These are phyloP conservation scores for Sinelater perroti DNA, from an alignment of 2,888 invertebrate species.

Conservation along the genomic window DNA sequence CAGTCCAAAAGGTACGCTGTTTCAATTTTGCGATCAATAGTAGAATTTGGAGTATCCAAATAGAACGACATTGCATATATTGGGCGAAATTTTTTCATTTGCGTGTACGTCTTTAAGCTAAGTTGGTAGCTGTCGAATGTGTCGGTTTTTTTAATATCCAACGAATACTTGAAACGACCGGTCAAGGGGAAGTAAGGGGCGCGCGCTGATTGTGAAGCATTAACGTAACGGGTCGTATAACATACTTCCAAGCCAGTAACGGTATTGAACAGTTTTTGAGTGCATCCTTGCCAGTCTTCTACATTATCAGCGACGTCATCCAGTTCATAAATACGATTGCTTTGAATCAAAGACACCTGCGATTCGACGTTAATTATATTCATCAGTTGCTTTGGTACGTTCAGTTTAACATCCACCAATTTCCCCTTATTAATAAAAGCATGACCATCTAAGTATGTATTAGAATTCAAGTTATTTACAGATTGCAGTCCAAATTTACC, in stretches of 20 bases:
- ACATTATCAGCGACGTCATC: constrained; percentile 36
- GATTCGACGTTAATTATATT: constrained; percentile 44
- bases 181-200: constrained; percentile 45
- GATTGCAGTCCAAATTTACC: constrained; percentile 41
- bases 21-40: constrained; percentile 40
- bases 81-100: constrained; percentile 29
- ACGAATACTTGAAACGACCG: constrained; percentile 42
- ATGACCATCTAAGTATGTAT: constrained; percentile 44
- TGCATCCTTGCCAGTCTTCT: constrained; percentile 39
- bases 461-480: constrained; percentile 41
- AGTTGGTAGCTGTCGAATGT: constrained; percentile 43
- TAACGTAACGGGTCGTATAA: constrained; percentile 41
- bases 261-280: constrained; percentile 35
- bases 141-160: constrained; percentile 42
- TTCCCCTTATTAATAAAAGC: constrained; percentile 41
- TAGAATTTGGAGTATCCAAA: constrained; percentile 44
- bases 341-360: constrained; percentile 36
- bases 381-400: constrained; percentile 45
- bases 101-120: constrained; percentile 31
- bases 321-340: constrained; percentile 26
- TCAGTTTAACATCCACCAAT: constrained; percentile 44
- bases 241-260: constrained; percentile 43
- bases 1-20: constrained; percentile 37
- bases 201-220: constrained; percentile 35
- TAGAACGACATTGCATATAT: constrained; percentile 38